Evolutionary conservation across 1,140 invertebrate species (phyloP), one percentile per base, ranked within the genome.

Genomic region (Ceratina calcarata): DNA sequence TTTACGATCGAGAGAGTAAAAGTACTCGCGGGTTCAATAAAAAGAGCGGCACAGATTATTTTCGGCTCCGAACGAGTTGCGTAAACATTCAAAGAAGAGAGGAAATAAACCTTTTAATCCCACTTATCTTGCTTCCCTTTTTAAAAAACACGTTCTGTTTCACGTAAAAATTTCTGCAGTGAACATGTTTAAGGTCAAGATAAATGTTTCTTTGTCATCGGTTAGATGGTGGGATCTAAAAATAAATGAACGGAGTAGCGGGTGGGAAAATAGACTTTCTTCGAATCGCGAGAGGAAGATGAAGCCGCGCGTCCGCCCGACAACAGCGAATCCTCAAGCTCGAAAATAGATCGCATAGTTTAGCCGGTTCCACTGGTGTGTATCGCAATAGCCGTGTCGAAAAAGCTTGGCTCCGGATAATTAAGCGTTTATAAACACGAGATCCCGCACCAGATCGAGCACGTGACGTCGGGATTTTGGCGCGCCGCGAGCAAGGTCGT

Each of bases 311-410:
- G 24, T 45, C 45, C n/a, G 83, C 72, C 78, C 81, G 60, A 85
- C 82, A 76, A 85, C 82, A 85, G 84, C 84, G 71, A 78, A 78
- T 81, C 68, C 57, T 78, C 60, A 64, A 78, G 84, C 81, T 78
- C 85, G 61, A 83, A 86, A 86, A 86, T 86, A 86, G 85, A 80
- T 73, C 72, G 62, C 70, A 57, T 78, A 84, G 70, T 27, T 67
- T 71, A 75, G 49, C 49, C 69, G 57, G 80, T 15, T 69, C 37
- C 37, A 58, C 67, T 0, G 53, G 24, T 18, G 27, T 74, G 60
- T 78, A 78, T 78, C 67, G 37, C n/a, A 49, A 58, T 67, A 69
- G 70, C 3, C 18, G 57, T 37, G 64, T 3, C n/a, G 16, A 57
- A 49, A 45, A 68, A 75, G 20, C 45, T 69, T 77, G 27, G 79